Evolutionary conservation across 1,140 invertebrate species (phyloP), one percentile per base, ranked within the genome.

Genomic region (Zaprionus vittiger): DNA sequence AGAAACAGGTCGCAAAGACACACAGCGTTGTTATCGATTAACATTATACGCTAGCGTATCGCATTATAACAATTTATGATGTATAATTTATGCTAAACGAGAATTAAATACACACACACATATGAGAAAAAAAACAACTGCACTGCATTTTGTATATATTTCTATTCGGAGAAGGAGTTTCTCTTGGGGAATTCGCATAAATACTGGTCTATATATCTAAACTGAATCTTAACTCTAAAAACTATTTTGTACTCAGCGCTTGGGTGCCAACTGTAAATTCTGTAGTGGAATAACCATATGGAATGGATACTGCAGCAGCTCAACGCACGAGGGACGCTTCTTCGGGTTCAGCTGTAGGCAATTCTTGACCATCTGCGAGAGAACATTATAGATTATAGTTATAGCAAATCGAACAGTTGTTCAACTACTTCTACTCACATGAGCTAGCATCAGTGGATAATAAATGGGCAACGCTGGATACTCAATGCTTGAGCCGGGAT

Each of bases 301-400:
- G 80, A 96, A 97, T 4, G 95, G 94, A 93, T 97, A 94, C 57
- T 94, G 80, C 5, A 97, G 91, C 11, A 98, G 93, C 65, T 98
- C 95, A 17, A 95, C 93, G 15, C 97, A 95, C 0, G 95, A 95
- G 0, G 96, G 95, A 68, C 97, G 93, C 26, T 94, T 91, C 83
- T 95, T 95, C 2, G 95, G 94, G 91, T 98, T 94, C 70, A 95
- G 93, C 55, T 94, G 94, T n/a, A 98, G 93, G 86, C 97, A 98
- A 72, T 93, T 94, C 77, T 94, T 93, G 68, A 96, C 94, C 37
- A 95, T 95, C 64, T 95, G 91, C 6, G 9, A 20, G 17, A 9
- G 5, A 64, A 37, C 4, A n/a, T n/a, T n/a, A n/a, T 4, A 41
- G 12, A 4, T 24, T 38, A 6, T 52, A 60, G 5, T 57, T 15